Conservation (phyloP, 2,797 vertebrate genomes). For the Garrulus glandarius region DNA sequence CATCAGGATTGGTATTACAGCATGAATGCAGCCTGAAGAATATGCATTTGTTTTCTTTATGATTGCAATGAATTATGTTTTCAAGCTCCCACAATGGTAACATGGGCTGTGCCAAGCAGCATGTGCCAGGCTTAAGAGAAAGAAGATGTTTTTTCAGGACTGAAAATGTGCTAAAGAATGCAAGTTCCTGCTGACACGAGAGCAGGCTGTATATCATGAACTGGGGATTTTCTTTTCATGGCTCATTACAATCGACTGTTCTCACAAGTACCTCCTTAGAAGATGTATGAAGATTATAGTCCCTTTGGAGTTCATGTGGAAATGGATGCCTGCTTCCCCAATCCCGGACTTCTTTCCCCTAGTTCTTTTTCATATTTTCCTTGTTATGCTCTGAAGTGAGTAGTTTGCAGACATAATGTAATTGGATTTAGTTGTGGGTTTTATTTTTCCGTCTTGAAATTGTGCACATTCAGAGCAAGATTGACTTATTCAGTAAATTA, state of each 20-base stretch:
- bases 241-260: background rate
- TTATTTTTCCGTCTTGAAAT: background rate
- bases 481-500: background rate
- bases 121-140: background rate
- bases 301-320: background rate
- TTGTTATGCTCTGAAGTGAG: background rate
- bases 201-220: background rate
- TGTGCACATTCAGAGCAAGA: background rate
- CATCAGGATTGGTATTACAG: background rate
- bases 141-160: background rate
- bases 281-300: background rate
- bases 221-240: constrained; percentile 29
- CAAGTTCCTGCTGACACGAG: constrained; percentile 15
- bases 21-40: background rate
- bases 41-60: background rate
- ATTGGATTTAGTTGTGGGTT: background rate
- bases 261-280: constrained; percentile 15
- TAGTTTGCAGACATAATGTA: background rate
- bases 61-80: background rate
- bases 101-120: background rate
- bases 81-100: background rate
- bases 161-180: constrained; percentile 7
- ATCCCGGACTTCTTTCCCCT: background rate
- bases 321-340: background rate
- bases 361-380: background rate